A percentile compares a stretch with the other conserved stretches of the same genome.
These are phyloP conservation scores for Theodoxus fluviatilis DNA, from an alignment of 2,888 invertebrate species.

Conservation along the genomic window DNA sequence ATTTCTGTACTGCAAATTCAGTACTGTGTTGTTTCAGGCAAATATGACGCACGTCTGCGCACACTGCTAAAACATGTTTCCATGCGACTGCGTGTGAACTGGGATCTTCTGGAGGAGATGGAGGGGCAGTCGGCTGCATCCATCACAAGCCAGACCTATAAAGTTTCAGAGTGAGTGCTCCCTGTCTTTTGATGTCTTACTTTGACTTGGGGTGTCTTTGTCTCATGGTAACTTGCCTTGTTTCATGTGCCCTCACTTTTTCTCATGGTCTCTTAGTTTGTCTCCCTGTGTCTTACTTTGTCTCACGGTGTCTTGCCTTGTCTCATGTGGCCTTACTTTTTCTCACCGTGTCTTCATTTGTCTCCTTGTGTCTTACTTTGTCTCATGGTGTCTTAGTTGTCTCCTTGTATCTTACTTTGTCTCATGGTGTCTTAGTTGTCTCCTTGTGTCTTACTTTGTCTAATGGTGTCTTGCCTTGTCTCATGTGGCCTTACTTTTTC, in stretches of 20 bases:
- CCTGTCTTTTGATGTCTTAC: not conserved
- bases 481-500: not conserved
- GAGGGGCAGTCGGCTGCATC: conserved; percentile 71
- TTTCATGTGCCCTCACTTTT: not conserved
- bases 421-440: too few relatives aligned
- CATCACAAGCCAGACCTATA: conserved; percentile 65
- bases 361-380: not conserved
- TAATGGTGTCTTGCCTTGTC: conserved; percentile 21
- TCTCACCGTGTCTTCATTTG: not conserved
- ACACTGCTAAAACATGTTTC: conserved; percentile 71
- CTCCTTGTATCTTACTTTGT: too few relatives aligned
- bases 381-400: too few relatives aligned
- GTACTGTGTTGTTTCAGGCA: conserved; percentile 65
- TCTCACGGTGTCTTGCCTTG: conserved; percentile 20
- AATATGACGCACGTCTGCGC: conserved; percentile 73
- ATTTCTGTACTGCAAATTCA: not conserved
- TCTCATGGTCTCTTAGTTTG: not conserved
- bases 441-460: not conserved
- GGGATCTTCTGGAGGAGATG: conserved; percentile 70
- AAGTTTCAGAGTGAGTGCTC: conserved; percentile 65
- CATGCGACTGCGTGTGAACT: conserved; percentile 69
- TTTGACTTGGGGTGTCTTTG: not conserved
- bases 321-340: not conserved
- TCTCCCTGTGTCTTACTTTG: conserved; percentile 1
- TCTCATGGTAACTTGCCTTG: conserved; percentile 19